Evolutionary conservation across 2,888 invertebrate species (phyloP), one percentile per base, ranked within the genome.

Genomic region (Lepidonotus clava): DNA sequence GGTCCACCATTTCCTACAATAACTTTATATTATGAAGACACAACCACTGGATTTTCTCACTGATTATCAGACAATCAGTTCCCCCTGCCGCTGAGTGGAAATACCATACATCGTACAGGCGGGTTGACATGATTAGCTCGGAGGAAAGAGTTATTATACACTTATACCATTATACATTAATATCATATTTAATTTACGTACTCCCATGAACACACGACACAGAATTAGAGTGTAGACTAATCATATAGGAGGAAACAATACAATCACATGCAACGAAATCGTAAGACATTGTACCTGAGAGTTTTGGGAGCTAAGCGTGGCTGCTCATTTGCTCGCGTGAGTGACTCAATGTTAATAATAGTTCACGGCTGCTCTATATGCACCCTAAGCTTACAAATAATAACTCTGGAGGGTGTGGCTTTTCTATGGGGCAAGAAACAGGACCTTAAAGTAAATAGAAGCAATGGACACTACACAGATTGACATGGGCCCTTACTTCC

Each of bases 211-310:
- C 38, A n/a, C 71, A 71, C 71, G 71, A 71, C 71, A 71, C 38
- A 21, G 34, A 71, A 18, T 71, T 38, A 34, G 34, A 38, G 38
- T 36, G 34, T 71, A 71, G 61, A 61, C 71, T 36, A 71, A 71
- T 71, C 36, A 71, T 38, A 38, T 28, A 71, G 71, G 28, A 80
- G 41, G 18, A 80, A 80, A 41, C 80, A 80, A 80, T 18, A 80
- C 80, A 80, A 41, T 46, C 46, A 80, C 80, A 80, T 80, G 80
- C 80, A 80, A 80, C 80, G 28, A 34, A 80, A 80, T 24, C 41
- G 41, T 46, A 41, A 80, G 14, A 80, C 46, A 76, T 71, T 46
- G 80, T 80, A 80, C 80, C 80, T 80, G 80, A 80, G 80, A 80
- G 41, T n/a, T 80, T 80, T 41, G 80, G 80, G 80, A 80, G 51